Evolutionary conservation across 2,113 vertebrate genomes (phyloP).

Genomic region (Mastomys natalensis): DNA sequence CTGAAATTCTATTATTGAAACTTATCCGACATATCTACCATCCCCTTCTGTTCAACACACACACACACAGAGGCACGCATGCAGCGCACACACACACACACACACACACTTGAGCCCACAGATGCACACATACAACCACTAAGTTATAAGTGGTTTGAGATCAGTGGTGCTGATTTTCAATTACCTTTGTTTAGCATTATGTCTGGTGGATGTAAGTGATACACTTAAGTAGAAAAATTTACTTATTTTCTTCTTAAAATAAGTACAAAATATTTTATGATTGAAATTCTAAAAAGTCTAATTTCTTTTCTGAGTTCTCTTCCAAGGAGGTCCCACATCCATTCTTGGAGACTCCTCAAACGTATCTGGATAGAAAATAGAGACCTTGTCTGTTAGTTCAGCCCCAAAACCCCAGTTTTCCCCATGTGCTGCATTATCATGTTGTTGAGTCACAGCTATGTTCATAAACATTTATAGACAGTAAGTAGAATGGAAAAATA

Average conservation of each 20-base stretch:
- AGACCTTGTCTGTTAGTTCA: background rate
- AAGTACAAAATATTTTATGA: background rate
- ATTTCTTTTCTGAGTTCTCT: background rate
- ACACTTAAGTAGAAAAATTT: background rate
- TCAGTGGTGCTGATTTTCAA: background rate
- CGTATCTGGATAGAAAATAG: background rate
- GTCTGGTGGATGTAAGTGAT: background rate
- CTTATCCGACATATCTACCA: background rate
- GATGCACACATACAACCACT: background rate
- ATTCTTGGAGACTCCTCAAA: background rate
- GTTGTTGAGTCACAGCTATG: background rate
- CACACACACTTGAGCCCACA: background rate
- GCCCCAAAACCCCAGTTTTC: background rate
- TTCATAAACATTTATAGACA: background rate
- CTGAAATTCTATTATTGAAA: background rate
- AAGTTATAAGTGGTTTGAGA: background rate
- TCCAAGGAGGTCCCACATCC: background rate
- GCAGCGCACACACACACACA: background rate
- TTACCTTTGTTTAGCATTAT: background rate
- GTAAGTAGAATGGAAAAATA: background rate
- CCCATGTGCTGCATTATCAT: background rate
- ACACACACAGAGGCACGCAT: background rate
- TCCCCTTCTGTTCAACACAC: background rate
- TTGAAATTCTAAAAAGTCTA: background rate
- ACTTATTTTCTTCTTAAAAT: constrained; percentile 8